phyloP scores from a whole-genome alignment of 2,797 vertebrate genomes.

The Tiaroga cobitis region DNA sequence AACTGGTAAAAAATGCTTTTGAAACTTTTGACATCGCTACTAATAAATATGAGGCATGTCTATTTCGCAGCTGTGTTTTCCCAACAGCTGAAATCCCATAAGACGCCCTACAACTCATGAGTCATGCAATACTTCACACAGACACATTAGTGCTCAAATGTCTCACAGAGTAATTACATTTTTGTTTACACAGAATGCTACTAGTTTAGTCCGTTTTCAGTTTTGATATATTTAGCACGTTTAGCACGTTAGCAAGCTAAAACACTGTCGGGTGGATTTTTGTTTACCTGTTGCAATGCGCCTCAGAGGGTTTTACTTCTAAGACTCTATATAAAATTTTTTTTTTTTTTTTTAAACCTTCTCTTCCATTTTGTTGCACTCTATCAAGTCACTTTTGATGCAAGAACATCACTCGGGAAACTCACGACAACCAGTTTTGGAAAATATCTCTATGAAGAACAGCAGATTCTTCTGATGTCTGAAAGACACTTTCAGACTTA shows the following conservation, averaged over 20 bases:
- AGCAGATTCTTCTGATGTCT: too few species aligned
- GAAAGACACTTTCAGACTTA: too few species aligned
- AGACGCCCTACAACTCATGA: background rate
- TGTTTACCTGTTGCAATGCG: background rate
- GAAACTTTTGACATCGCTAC: conserved; percentile 32
- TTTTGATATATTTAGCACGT: background rate
- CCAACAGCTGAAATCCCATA: conserved; percentile 35
- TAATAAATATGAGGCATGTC: conserved; percentile 3
- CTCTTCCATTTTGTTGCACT: background rate
- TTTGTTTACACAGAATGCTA: background rate
- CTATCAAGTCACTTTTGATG: background rate
- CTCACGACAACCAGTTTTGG: too few species aligned
- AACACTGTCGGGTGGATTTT: background rate
- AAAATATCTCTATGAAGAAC: too few species aligned
- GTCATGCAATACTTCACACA: conserved; percentile 16
- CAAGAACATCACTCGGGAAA: too few species aligned
- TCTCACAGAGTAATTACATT: background rate
- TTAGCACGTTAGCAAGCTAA: background rate
- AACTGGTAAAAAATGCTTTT: conserved; percentile 22
- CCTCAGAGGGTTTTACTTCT: background rate
- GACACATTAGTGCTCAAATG: conserved; percentile 6
- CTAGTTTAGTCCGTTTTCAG: background rate
- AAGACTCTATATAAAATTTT: background rate
- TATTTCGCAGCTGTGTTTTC: conserved; percentile 39
- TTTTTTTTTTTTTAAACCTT: too few species aligned